These are phyloP conservation scores for Athalia cordata DNA, from an alignment of 2,888 invertebrate genomes.

Conservation along the genomic window DNA sequence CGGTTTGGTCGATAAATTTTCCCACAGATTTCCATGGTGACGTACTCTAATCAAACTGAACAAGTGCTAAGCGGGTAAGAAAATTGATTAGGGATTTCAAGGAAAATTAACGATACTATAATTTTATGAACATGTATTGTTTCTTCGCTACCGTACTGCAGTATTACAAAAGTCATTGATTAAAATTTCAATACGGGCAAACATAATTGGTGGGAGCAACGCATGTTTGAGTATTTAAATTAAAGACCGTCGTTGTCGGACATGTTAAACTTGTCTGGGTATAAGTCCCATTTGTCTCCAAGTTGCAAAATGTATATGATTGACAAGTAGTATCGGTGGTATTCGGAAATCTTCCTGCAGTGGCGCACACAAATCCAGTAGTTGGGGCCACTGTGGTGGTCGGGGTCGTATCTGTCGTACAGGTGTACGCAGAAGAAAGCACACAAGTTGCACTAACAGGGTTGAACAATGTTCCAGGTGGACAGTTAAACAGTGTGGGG, in stretches of 20 bases:
- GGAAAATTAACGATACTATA: not conserved
- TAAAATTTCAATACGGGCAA: constrained; percentile 5
- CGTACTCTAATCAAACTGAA: not conserved
- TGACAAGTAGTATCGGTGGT: constrained; percentile 29
- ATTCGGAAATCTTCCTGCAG: constrained; percentile 19
- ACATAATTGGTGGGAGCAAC: not conserved
- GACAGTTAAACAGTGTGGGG: constrained; percentile 19
- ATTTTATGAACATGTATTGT: not conserved
- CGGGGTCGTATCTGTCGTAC: not conserved
- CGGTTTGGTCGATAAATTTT: constrained; percentile 33
- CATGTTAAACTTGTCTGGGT: not conserved
- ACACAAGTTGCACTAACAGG: constrained; percentile 7
- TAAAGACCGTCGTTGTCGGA: constrained; percentile 31
- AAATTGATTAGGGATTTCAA: not conserved
- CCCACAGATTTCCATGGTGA: constrained; percentile 17
- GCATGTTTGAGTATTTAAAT: not conserved
- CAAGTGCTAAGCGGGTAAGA: not conserved
- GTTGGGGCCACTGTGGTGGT: not conserved
- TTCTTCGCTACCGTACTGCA: too few species aligned
- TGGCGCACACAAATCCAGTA: not conserved
- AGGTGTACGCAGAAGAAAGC: constrained; percentile 7
- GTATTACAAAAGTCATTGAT: not conserved
- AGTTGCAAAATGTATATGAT: constrained; percentile 6
- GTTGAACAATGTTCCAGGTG: constrained; percentile 8
- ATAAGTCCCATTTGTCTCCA: constrained; percentile 15